Base-by-base conservation (phyloP, 2,888 invertebrate species). In the Lypha dubia region DNA sequence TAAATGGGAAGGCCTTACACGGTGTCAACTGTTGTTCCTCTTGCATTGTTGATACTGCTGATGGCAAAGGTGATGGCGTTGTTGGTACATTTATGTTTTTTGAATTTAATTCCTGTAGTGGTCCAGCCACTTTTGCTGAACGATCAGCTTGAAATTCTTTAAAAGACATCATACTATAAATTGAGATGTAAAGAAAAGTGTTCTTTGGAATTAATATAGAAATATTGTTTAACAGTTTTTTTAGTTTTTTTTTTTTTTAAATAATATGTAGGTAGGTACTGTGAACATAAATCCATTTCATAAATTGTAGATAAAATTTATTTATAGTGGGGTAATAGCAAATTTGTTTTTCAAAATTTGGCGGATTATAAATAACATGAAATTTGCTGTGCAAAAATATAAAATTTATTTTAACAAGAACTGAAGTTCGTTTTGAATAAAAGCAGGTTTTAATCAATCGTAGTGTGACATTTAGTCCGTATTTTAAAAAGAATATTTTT, bases 61-160 rank as follows among this genome's bases (percentile, higher is more conserved):
- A 49, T 44, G 63, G 20, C 4, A 68, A 70, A 20, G 20, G 22
- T 46, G 62, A 56, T 0, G 32, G 41, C 2, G 71, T 15, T 28
- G 62, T 24, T 49, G 41, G 20, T 20, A 32, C 17, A 9, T 24
- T 22, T n/a, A 35, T 17, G 28, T 28, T 44, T 32, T 44, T 65
- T 56, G 65, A 24, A 15, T 35, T 49, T 28, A 22, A 35, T 41
- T 63, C 63, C 1, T 7, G 13, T 53, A 28, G 71, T 83, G 83
- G 79, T 75, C 79, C 79, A 44, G 83, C 83, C 79, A 79, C 83
- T 38, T 22, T 56, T 76, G 71, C 8, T 17, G 38, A 0, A 8
- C 58, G 49, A 65, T 28, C 24, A 9, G 28, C 49, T 65, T 75
- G 63, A 9, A 35, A 63, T 56, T 68, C 75, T 20, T 71, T 76